A percentile compares a stretch with the other conserved stretches of the same genome.
Evolutionary conservation across 2,888 invertebrate species (phyloP).

Genomic region (Pyrrhopygopsis socrates): DNA sequence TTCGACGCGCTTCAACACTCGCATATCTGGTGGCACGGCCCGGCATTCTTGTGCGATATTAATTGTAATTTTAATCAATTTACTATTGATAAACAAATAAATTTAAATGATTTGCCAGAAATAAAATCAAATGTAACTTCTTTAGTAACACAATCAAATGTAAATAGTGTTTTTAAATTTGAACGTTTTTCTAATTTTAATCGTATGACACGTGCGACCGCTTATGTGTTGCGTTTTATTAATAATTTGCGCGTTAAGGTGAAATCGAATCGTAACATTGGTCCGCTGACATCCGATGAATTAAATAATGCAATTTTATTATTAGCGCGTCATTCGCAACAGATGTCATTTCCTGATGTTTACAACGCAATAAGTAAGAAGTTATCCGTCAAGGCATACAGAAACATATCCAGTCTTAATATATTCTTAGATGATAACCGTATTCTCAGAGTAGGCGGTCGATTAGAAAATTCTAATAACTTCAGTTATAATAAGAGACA

Average conservation of each 20-base stretch:
- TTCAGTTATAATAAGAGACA: slow-evolving; percentile 39
- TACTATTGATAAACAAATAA: not conserved
- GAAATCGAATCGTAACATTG: not conserved
- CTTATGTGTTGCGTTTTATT: slow-evolving; percentile 73
- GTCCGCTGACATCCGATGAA: slow-evolving; percentile 43
- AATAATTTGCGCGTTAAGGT: slow-evolving; percentile 40
- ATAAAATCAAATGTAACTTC: slow-evolving; percentile 28
- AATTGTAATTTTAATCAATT: slow-evolving; percentile 2
- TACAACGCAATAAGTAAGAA: slow-evolving; percentile 6
- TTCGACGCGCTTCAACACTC: slow-evolving; percentile 49
- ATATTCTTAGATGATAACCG: slow-evolving; percentile 41
- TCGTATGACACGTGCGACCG: slow-evolving; percentile 53
- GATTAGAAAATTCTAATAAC: not conserved
- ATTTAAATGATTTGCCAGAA: slow-evolving; percentile 49
- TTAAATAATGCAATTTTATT: slow-evolving; percentile 6
- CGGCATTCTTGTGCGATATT: slow-evolving; percentile 49
- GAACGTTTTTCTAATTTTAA: slow-evolving; percentile 46
- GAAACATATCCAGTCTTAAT: slow-evolving; percentile 19
- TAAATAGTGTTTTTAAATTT: slow-evolving; percentile 35
- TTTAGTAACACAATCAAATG: slow-evolving; percentile 7
- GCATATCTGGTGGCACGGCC: slow-evolving; percentile 80
- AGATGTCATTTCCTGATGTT: not conserved
- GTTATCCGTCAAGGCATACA: not conserved
- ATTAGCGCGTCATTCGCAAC: slow-evolving; percentile 20
- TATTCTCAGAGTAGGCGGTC: slow-evolving; percentile 30